Evolutionary conservation across 2,113 vertebrate species (phyloP), one percentile per base, ranked within the genome.

Genomic region (Clinocottus analis): DNA sequence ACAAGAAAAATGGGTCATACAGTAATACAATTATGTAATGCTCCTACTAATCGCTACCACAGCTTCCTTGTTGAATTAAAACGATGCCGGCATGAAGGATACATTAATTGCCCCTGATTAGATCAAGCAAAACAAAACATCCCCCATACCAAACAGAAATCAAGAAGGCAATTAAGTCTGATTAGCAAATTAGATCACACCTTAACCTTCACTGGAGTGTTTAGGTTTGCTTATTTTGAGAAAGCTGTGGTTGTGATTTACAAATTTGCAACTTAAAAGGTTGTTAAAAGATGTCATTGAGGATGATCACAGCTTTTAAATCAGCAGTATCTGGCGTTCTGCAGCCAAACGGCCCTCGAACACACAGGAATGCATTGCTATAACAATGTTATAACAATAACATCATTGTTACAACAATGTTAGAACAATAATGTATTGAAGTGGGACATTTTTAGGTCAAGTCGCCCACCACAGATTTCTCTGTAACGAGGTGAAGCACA

Each of bases 401-500:
- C 5, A 31, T 31, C 31, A 31, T 31, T 31, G 31, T 31, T 5
- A 31, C 7, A 47, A 53, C 49, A 53, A 10, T n/a, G n/a, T n/a
- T n/a, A n/a, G n/a, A n/a, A n/a, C n/a, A n/a, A n/a, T n/a, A n/a
- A n/a, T 23, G 51, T 47, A 21, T 72, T 80, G 58, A 68, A 37
- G 47, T 59, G 59, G 55, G 47, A 8, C 19, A 2, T 72, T 82
- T 47, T 79, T 35, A 77, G 56, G 79, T 69, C 7, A 4, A 47
- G 60, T 31, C 31, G 35, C 79, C 51, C 74, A 67, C 47, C 59
- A 76, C 58, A 72, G 45, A 77, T 73, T 77, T 64, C 53, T 63
- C 25, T 74, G 17, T n/a, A 35, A 58, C 29, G 51, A 29, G 58
- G 76, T 37, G 41, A 85, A 29, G 59, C 17, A 13, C 53, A 53